Conservation (phyloP, 2,797 vertebrate species). For the Rhincodon typus region DNA sequence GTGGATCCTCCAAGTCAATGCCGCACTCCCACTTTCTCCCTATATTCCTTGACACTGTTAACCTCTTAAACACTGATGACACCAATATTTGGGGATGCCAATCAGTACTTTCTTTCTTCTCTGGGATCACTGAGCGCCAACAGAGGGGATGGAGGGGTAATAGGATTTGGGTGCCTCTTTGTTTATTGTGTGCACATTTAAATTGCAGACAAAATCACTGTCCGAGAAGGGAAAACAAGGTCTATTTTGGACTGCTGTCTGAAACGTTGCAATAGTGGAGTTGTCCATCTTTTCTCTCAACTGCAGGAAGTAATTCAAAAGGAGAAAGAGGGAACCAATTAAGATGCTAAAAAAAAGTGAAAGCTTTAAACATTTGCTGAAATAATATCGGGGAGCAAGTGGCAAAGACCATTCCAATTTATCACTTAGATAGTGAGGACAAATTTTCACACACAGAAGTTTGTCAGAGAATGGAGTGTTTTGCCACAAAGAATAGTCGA, state of each 20-base stretch:
- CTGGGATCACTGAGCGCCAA: background rate
- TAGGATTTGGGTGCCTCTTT: too few species aligned
- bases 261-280: background rate
- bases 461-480: background rate
- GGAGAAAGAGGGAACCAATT: too few species aligned
- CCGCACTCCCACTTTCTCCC: too few species aligned
- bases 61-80: background rate
- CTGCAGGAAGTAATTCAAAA: too few species aligned
- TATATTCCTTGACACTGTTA: too few species aligned
- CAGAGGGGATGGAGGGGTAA: too few species aligned
- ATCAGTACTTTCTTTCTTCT: background rate
- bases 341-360: background rate
- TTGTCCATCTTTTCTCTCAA: too few species aligned
- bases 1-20: too few species aligned
- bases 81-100: background rate
- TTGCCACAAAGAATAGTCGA: background rate
- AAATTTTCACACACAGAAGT: background rate
- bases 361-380: background rate
- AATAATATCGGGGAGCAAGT: background rate
- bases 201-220: background rate
- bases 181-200: background rate
- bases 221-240: background rate
- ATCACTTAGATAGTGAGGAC: background rate
- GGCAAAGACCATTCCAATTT: background rate
- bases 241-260: background rate